Conservation (phyloP, 2,113 vertebrate genomes). For the Marmota monax region DNA sequence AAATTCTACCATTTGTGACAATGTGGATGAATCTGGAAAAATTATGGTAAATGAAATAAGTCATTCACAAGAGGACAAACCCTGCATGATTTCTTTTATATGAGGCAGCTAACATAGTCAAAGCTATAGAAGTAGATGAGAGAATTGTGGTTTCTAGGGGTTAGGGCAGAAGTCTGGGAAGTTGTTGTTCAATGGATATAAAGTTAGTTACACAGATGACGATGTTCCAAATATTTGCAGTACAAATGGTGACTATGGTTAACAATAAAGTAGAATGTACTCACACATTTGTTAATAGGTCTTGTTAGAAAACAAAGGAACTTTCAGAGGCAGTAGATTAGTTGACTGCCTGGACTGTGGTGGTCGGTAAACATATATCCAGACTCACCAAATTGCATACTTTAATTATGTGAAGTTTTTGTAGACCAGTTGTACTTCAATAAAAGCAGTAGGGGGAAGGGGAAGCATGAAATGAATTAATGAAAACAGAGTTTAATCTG, state of each 20-base stretch:
- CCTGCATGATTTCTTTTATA: neutral
- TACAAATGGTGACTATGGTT: neutral
- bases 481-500: neutral
- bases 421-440: neutral
- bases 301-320: neutral
- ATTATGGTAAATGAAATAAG: neutral
- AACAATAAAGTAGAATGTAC: neutral
- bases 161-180: neutral
- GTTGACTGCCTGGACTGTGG: neutral
- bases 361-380: neutral
- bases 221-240: neutral
- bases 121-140: neutral
- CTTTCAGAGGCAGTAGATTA: neutral
- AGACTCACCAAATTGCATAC: neutral
- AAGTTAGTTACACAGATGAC: neutral
- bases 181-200: neutral
- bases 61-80: neutral
- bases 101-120: neutral
- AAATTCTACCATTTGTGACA: neutral
- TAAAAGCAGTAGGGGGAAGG: neutral
- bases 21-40: neutral
- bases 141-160: neutral
- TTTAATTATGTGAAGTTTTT: neutral
- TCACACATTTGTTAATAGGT: neutral
- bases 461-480: neutral